These are phyloP conservation scores for Geotrypetes seraphini DNA, from an alignment of 2,797 vertebrate genomes.

Conservation along the genomic window DNA sequence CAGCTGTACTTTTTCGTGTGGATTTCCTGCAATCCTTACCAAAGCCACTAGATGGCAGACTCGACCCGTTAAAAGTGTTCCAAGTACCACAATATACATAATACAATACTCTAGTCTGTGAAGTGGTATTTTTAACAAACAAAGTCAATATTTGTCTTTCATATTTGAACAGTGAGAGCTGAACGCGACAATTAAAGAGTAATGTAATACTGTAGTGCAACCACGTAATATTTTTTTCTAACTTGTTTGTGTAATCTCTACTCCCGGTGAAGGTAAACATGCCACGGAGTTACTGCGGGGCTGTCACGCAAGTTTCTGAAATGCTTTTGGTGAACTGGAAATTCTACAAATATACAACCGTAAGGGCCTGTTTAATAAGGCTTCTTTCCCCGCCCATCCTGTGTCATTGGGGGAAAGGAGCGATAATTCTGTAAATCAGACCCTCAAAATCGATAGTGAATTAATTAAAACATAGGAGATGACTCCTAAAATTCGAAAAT, in stretches of 20 bases:
- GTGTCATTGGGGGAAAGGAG: too few relatives aligned
- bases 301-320: conserved; percentile 23
- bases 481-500: too few relatives aligned
- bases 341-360: conserved; percentile 44
- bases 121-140: background rate
- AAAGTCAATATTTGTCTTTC: conserved; percentile 32
- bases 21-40: too few relatives aligned
- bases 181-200: conserved; percentile 34
- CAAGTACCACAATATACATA: background rate
- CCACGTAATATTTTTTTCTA: conserved; percentile 14
- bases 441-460: too few relatives aligned
- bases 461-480: too few relatives aligned
- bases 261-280: conserved; percentile 10
- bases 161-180: conserved; percentile 32
- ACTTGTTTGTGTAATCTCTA: conserved; percentile 27
- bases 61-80: conserved; percentile 25
- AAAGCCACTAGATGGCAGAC: conserved; percentile 51
- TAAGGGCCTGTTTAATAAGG: too few relatives aligned
- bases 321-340: conserved; percentile 36
- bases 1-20: too few relatives aligned
- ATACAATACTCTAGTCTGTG: background rate
- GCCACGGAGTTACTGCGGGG: background rate
- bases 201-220: conserved; percentile 36
- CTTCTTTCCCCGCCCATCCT: too few relatives aligned
- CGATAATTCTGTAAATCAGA: too few relatives aligned